phyloP scores from a whole-genome alignment of 2,113 vertebrate species.

The Dryoscopus gambensis region DNA sequence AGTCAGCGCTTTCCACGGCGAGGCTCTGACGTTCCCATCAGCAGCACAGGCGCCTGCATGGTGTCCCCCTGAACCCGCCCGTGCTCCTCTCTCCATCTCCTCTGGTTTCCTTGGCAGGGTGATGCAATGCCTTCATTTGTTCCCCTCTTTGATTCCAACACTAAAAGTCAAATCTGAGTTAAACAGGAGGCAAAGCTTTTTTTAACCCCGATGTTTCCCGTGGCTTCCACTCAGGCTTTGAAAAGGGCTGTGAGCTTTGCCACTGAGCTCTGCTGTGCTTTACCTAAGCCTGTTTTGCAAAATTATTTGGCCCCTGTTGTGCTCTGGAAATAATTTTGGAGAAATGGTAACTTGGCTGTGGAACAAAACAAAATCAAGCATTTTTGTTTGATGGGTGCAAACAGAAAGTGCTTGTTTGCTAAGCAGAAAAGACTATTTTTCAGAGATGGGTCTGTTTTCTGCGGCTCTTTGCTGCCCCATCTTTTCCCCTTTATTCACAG shows the following conservation, averaged over 20 bases:
- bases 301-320: slow-evolving; percentile 4
- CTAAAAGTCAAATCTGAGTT: background rate
- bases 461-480: background rate
- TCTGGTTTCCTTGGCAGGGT: background rate
- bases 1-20: background rate
- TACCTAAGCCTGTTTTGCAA: background rate
- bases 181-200: background rate
- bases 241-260: background rate
- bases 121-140: background rate
- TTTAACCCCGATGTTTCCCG: background rate
- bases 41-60: background rate
- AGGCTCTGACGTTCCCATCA: background rate
- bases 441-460: background rate
- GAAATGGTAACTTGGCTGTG: background rate
- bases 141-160: background rate
- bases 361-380: slow-evolving; percentile 23
- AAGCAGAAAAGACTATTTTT: background rate
- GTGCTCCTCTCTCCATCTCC: background rate
- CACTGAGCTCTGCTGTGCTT: background rate
- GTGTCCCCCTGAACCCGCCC: background rate
- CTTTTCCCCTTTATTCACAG: background rate
- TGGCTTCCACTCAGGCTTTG: background rate
- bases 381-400: background rate
- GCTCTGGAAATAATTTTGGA: background rate
- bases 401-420: background rate